Base-by-base conservation (phyloP, 2,888 invertebrate genomes). In the Cotesia congregata region DNA sequence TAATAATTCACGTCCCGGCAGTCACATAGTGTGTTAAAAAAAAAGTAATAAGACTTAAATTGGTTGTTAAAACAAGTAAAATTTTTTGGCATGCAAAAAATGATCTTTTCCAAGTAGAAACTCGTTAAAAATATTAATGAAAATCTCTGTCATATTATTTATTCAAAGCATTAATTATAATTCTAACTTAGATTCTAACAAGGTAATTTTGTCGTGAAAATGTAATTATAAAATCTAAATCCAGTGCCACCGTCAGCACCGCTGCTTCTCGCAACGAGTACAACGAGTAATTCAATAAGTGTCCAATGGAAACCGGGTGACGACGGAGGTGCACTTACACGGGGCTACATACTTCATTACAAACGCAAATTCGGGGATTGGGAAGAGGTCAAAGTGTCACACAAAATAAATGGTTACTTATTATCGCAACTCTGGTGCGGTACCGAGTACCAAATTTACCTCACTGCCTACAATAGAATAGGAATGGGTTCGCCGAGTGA, bases 341-440 rank as follows among this genome's bases (percentile, higher is more conserved):
- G 87, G 91, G 96, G 96, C 59, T 97, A 96, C 89, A 95, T 96
- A 5, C 95, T 97, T 79, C 96, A 96, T 91, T 97, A 96, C 90
- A 96, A 96, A 87, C 92, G 96, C 12, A 96, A 96, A 84, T 95
- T 95, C 84, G 97, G 97, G 0, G 97, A 97, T 86, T 97, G 97
- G 97, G 96, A 97, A 88, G 97, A 97, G 88, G 90, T 96, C 78
- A 96, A 96, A 88, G 94, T 97, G 74, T 94, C 95, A 81, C 94
- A 96, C 6, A 94, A 95, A 79, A 94, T 94, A 5, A 94, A 94
- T 78, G 94, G 95, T 76, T 95, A 96, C 87, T 92, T 95, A 79
- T 88, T 97, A 60, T 93, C 94, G 65, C 95, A 95, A 88, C 90
- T 97, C 64, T 95, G 95, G 94, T 97, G 97, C 85, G 97, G 97